Evolutionary conservation across 1,140 invertebrate genomes (phyloP), one percentile per base, ranked within the genome.

Genomic region (Pemphigus obesinymphae): DNA sequence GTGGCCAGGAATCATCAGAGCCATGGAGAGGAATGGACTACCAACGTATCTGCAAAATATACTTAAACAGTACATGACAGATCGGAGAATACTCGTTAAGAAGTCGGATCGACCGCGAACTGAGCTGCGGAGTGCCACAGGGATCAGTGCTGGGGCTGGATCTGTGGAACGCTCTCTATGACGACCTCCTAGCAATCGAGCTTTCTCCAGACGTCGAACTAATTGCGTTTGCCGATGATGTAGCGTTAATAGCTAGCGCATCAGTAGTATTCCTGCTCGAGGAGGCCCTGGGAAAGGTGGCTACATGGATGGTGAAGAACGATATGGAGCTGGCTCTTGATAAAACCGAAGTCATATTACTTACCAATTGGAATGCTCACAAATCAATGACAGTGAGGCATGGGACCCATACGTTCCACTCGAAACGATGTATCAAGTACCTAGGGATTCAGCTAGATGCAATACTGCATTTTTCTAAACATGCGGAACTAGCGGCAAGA

Each of bases 271-370:
- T 0, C 50, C 17, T n/a, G 7, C 50, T 53, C 0, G 50, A 53
- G 50, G 50, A 53, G 50, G 0, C 7, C 0, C 50, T 53, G 1
- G n/a, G n/a, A n/a, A n/a, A 53, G 6, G 1, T 6, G 20, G 50
- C n/a, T 0, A 7, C n/a, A 7, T 1, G 3, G 7, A 8, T 2
- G 1, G 50, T 53, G 0, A 10, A 7, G 0, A 2, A 53, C 3
- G n/a, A 20, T 17, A 23, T 53, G 50, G 7, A 23, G 8, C n/a
- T 53, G 50, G 50, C 50, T 0, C n/a, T 53, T 6, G 50, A 53
- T 0, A 53, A 53, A 10, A 23, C 50, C 0, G 50, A 53, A 6
- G n/a, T 1, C 0, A 10, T 53, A 1, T 0, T 53, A 0, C n/a
- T 53, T 20, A 53, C 50, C 0, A 53, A 53, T 1, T 20, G 50